These are phyloP conservation scores for Macrotis lagotis DNA, from an alignment of 2,113 vertebrate species.

Conservation along the genomic window DNA sequence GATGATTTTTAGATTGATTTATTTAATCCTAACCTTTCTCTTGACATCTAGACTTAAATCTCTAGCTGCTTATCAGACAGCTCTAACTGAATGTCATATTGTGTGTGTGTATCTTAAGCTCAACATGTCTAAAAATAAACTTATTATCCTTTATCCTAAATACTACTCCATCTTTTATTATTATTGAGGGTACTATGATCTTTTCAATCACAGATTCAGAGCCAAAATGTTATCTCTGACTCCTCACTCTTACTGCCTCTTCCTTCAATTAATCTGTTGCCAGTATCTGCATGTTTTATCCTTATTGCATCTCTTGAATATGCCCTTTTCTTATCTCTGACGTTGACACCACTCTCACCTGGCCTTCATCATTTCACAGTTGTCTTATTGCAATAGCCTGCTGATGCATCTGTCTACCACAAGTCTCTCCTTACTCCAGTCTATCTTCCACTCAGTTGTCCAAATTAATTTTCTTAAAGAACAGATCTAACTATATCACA, in stretches of 20 bases:
- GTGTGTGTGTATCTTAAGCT: too few relatives aligned
- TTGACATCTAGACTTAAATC: not conserved
- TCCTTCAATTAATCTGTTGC: not conserved
- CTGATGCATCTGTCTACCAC: not conserved
- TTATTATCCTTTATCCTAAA: not conserved
- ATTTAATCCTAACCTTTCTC: not conserved
- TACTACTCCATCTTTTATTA: not conserved
- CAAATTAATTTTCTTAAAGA: not conserved
- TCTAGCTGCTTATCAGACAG: not conserved
- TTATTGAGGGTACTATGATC: not conserved
- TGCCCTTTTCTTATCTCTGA: too few relatives aligned
- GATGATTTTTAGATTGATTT: not conserved
- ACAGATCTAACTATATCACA: not conserved
- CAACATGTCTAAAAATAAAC: not conserved
- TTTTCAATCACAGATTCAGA: not conserved
- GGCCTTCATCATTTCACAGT: not conserved
- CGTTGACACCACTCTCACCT: too few relatives aligned
- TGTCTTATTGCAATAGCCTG: not conserved
- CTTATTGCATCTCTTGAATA: not conserved
- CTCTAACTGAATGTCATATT: not conserved
- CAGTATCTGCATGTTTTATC: not conserved
- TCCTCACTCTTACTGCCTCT: not conserved
- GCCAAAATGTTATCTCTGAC: not conserved
- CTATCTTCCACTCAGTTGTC: not conserved
- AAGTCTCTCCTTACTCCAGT: not conserved